A percentile compares a stretch with the other conserved stretches of the same genome.
phyloP scores from a whole-genome alignment of 2,888 invertebrate species.

The Dysmachus trigonus region DNA sequence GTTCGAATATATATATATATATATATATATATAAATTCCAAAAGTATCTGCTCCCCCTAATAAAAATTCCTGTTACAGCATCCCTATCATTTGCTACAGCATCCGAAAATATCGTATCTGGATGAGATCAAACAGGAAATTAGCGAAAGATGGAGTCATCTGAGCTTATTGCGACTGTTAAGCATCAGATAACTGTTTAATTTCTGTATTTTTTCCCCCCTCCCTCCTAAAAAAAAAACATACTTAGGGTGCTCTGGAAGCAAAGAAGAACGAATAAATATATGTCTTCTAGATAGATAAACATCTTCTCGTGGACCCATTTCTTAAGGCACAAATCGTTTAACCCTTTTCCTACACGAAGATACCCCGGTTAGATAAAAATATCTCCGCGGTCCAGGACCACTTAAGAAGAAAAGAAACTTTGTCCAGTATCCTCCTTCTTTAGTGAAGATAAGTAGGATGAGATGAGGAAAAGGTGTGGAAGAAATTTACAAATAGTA shows the following conservation, averaged over 20 bases:
- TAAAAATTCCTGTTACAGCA: neutral
- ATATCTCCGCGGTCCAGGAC: neutral
- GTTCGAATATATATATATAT: neutral
- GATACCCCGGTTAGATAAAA: neutral
- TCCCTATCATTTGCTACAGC: neutral
- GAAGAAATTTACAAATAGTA: neutral
- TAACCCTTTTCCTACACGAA: neutral
- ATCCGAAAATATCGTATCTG: neutral
- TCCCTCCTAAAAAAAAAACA: too few species aligned
- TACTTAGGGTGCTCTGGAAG: neutral
- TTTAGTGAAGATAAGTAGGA: neutral
- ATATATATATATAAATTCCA: neutral
- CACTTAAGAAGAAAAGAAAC: neutral
- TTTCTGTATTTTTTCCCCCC: neutral
- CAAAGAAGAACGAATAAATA: neutral
- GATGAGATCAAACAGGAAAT: neutral
- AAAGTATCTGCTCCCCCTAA: neutral
- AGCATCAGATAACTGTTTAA: neutral
- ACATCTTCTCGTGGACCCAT: neutral
- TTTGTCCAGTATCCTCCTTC: neutral
- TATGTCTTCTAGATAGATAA: neutral
- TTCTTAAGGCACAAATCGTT: neutral
- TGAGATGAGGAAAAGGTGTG: neutral
- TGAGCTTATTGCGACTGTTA: neutral
- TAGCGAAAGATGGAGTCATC: neutral